Conservation (phyloP, 1,140 invertebrate genomes). For the Ostrea edulis region DNA sequence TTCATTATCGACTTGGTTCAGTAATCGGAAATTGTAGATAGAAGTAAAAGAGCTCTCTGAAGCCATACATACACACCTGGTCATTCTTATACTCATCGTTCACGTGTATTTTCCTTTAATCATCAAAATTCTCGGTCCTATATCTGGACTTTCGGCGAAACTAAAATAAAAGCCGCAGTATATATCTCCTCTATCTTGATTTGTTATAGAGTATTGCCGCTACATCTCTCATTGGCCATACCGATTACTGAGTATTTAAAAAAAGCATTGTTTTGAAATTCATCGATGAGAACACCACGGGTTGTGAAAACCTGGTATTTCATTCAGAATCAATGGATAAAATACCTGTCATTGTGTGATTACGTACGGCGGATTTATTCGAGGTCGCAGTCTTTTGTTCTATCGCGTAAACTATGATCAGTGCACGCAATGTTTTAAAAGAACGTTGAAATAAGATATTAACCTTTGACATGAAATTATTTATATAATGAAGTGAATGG, state of each 20-base stretch:
- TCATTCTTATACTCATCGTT: neutral
- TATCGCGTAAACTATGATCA: neutral
- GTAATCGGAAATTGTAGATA: neutral
- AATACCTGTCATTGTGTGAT: neutral
- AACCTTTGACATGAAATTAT: neutral
- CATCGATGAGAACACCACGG: neutral
- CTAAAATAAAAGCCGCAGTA: neutral
- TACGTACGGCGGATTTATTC: neutral
- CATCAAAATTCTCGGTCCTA: neutral
- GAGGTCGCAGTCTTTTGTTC: neutral
- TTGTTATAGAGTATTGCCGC: neutral
- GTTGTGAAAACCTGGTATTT: neutral
- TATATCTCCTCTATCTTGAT: neutral
- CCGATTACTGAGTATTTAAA: neutral
- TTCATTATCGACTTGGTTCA: neutral
- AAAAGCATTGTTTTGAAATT: neutral
- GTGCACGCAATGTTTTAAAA: neutral
- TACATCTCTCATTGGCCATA: neutral
- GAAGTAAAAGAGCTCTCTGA: neutral
- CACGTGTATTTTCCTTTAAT: neutral
- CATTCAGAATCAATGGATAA: neutral
- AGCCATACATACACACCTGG: neutral
- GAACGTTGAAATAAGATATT: neutral
- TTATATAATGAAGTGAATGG: neutral
- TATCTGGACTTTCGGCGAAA: neutral